phyloP scores from a whole-genome alignment of 1,140 invertebrate genomes.

The Trypoxylus dichotomus region DNA sequence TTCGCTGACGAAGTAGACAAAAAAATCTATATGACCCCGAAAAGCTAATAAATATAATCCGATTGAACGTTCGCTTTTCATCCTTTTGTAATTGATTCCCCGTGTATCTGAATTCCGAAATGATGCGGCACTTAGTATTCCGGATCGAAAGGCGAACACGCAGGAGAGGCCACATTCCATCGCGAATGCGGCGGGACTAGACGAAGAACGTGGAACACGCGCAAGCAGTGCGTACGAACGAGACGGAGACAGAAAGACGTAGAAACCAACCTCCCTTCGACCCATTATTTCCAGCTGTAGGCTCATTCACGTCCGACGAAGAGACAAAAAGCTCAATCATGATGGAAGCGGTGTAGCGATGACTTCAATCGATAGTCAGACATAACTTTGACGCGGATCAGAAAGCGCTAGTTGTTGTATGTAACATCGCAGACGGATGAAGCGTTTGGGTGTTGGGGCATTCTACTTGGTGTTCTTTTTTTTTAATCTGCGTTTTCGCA shows the following conservation, averaged over 20 bases:
- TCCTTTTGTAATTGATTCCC: conserved; percentile 25
- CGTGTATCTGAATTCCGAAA: conserved; percentile 25
- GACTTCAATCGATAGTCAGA: conserved; percentile 16
- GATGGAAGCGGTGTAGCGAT: conserved; percentile 7
- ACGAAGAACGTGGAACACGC: background rate
- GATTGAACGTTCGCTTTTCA: conserved; percentile 23
- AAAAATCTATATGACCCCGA: conserved; percentile 21
- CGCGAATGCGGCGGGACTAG: conserved; percentile 15
- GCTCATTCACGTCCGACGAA: conserved; percentile 17
- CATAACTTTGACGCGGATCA: conserved; percentile 5
- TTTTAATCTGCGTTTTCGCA: conserved; percentile 18
- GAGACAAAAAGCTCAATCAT: conserved; percentile 20
- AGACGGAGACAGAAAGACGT: background rate
- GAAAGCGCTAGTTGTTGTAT: conserved; percentile 1
- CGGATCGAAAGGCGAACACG: conserved; percentile 13
- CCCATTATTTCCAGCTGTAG: conserved; percentile 21
- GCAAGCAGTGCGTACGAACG: background rate
- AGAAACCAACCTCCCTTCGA: conserved; percentile 7
- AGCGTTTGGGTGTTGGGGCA: background rate
- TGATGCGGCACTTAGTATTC: conserved; percentile 23
- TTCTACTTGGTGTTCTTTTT: background rate
- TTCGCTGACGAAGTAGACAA: background rate
- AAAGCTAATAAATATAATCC: conserved; percentile 24
- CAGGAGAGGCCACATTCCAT: conserved; percentile 17
- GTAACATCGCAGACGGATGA: background rate